A percentile compares a stretch with the other conserved stretches of the same genome.
phyloP scores from a whole-genome alignment of 2,797 vertebrate genomes.

The Hippopotamyrus pictus region DNA sequence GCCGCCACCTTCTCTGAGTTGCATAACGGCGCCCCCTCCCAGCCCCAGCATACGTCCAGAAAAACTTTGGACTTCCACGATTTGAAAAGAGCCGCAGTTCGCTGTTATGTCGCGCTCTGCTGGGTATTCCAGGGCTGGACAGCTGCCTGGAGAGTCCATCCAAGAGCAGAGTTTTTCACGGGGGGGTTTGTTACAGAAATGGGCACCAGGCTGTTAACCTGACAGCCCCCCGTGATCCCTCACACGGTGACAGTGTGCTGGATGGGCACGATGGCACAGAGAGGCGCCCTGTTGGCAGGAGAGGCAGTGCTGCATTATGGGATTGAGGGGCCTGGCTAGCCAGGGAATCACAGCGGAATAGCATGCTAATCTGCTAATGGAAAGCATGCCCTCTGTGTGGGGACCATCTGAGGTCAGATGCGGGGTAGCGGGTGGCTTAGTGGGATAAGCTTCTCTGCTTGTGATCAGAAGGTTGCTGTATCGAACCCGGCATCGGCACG shows the following conservation, averaged over 20 bases:
- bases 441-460: too few species aligned
- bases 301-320: neutral
- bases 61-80: conserved; percentile 8
- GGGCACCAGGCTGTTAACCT: neutral
- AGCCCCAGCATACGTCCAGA: conserved; percentile 17
- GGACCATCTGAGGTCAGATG: neutral
- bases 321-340: neutral
- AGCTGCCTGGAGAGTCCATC: neutral
- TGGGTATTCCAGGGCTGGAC: conserved; percentile 2
- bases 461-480: too few species aligned
- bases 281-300: neutral
- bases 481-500: too few species aligned
- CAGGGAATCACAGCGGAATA: neutral
- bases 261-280: neutral
- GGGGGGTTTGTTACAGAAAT: neutral
- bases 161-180: conserved; percentile 1
- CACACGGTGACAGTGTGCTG: neutral
- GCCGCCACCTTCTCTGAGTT: neutral
- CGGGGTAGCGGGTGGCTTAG: neutral
- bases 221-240: neutral
- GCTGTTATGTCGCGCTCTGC: neutral
- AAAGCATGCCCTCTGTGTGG: neutral
- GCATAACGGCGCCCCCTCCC: conserved; percentile 31
- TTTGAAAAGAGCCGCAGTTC: conserved; percentile 12
- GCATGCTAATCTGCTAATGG: neutral